Percentiles rank a stretch among this genome's conserved stretches.
Conservation (phyloP, 2,888 invertebrate species). For the Chymomyza caudatula region DNA sequence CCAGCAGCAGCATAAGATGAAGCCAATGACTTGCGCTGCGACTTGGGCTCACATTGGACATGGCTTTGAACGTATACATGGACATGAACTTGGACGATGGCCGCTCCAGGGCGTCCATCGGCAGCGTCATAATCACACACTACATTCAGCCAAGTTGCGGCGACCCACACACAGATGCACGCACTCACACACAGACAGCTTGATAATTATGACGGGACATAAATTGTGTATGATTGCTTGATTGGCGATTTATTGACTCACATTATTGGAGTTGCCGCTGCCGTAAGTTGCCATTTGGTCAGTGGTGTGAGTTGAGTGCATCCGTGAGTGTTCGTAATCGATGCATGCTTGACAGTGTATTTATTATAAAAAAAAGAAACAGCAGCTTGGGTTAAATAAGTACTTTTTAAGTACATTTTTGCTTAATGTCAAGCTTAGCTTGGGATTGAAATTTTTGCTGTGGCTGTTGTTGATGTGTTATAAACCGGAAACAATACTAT, state of each 20-base stretch:
- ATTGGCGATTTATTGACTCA: conserved; percentile 76
- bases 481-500: conserved; percentile 62
- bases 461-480: conserved; percentile 55
- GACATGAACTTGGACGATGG: conserved; percentile 29
- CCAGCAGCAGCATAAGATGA: conserved; percentile 40
- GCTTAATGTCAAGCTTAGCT: conserved; percentile 16
- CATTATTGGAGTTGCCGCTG: conserved; percentile 63
- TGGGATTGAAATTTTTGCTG: conserved; percentile 42
- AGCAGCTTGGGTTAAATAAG: not conserved
- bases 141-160: conserved; percentile 24
- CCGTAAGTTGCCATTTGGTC: conserved; percentile 24
- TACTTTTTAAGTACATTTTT: conserved; percentile 1
- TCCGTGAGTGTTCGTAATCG: conserved; percentile 73
- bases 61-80: not conserved
- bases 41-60: conserved; percentile 1
- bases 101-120: conserved; percentile 67
- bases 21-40: conserved; percentile 27
- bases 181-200: conserved; percentile 12
- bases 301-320: conserved; percentile 34
- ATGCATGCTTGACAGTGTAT: conserved; percentile 71
- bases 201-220: conserved; percentile 77
- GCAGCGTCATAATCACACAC: conserved; percentile 72
- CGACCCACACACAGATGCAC: conserved; percentile 9
- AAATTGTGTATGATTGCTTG: conserved; percentile 76
- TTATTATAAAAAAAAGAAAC: conserved; percentile 47